A percentile compares a stretch with the other conserved stretches of the same genome.
Conservation (phyloP, 2,797 vertebrate genomes). For the Bradypodion ventrale region DNA sequence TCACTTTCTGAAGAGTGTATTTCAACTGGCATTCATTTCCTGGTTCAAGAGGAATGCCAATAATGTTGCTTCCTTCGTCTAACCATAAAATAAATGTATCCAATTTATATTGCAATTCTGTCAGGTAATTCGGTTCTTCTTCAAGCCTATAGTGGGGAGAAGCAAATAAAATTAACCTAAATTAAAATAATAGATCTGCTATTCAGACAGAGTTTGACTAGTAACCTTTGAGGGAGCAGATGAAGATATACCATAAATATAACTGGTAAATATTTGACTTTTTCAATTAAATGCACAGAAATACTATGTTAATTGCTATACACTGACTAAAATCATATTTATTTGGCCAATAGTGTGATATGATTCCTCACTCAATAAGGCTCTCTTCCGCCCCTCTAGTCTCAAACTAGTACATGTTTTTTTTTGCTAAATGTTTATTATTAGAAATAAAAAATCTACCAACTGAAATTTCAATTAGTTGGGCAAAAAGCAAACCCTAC, state of each 20-base stretch:
- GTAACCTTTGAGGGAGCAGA: not conserved
- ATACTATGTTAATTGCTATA: not conserved
- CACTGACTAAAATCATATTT: not conserved
- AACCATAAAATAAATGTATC: slow-evolving; percentile 88
- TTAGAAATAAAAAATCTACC: not conserved
- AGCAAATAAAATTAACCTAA: slow-evolving; percentile 30
- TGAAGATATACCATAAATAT: not conserved
- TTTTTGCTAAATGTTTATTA: not conserved
- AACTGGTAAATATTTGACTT: not conserved
- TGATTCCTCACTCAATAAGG: no score
- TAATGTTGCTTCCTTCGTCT: slow-evolving; percentile 80
- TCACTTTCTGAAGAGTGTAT: slow-evolving; percentile 86
- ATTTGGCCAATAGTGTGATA: no score
- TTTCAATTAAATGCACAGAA: not conserved
- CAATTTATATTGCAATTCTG: slow-evolving; percentile 85
- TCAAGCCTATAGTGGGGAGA: slow-evolving; percentile 77
- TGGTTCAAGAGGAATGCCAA: slow-evolving; percentile 78
- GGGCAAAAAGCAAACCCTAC: not conserved
- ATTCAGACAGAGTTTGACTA: not conserved
- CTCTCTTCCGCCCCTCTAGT: not conserved
- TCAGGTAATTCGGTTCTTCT: slow-evolving; percentile 81
- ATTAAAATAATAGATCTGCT: not conserved
- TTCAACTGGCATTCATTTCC: slow-evolving; percentile 87
- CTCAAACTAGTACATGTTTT: not conserved
- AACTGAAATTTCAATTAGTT: not conserved